phyloP scores from a whole-genome alignment of 1,140 invertebrate species.

The Prorops nasuta region DNA sequence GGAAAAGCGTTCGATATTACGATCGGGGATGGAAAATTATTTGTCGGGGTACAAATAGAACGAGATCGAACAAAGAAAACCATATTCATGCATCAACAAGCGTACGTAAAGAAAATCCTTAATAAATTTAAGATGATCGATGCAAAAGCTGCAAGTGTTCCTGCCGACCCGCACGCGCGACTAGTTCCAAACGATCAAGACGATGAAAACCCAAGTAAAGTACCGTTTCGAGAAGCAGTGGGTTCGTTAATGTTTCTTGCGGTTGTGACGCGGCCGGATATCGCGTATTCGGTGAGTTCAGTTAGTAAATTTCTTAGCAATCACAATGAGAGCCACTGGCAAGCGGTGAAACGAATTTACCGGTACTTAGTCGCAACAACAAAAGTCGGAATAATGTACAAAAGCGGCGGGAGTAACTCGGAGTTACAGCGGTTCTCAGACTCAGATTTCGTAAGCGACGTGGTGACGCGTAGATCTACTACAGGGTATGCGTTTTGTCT shows the following conservation, averaged over 20 bases:
- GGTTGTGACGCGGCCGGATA: neutral
- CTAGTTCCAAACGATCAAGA: neutral
- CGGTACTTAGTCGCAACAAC: neutral
- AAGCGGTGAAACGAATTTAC: neutral
- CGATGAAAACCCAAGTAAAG: neutral
- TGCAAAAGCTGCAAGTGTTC: neutral
- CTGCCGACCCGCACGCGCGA: neutral
- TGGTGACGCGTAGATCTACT: constrained; percentile 1
- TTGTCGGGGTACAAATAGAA: neutral
- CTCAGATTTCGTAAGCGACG: neutral
- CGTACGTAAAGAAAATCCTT: neutral
- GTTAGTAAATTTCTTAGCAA: neutral
- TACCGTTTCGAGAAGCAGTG: neutral
- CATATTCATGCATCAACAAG: neutral
- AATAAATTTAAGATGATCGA: neutral
- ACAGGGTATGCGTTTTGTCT: neutral
- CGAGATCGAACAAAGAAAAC: neutral
- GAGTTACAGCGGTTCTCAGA: neutral
- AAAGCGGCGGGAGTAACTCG: neutral
- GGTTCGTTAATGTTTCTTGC: neutral
- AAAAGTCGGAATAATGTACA: neutral
- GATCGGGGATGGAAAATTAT: neutral
- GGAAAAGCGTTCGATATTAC: neutral
- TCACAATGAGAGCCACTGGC: neutral
- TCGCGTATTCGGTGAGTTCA: neutral